These are phyloP conservation scores for Meloe dianella DNA, from an alignment of 2,888 invertebrate species.

Conservation along the genomic window DNA sequence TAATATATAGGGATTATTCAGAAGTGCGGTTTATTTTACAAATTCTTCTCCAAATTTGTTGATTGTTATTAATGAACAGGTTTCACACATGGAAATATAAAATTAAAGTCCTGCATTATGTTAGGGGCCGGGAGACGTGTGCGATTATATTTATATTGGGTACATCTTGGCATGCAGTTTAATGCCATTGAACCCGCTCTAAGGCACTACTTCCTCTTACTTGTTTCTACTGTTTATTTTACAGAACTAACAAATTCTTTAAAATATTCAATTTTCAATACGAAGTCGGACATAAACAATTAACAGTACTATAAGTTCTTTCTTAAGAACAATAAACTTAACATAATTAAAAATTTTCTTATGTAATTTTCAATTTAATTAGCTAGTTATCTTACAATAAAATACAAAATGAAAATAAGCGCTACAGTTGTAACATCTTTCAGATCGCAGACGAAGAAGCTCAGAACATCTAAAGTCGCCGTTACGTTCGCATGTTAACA, in stretches of 20 bases:
- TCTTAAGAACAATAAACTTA: not conserved
- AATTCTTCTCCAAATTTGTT: too few species aligned
- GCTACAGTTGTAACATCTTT: conserved; percentile 29
- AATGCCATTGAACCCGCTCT: conserved; percentile 44
- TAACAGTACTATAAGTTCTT: not conserved
- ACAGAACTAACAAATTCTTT: conserved; percentile 18
- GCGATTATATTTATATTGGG: conserved; percentile 30
- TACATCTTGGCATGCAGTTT: conserved; percentile 35
- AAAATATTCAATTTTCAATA: conserved; percentile 12
- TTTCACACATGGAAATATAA: too few species aligned
- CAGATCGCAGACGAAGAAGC: conserved; percentile 22
- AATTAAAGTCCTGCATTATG: too few species aligned
- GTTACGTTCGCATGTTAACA: conserved; percentile 31
- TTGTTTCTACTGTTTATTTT: conserved; percentile 29
- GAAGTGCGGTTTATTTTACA: not conserved
- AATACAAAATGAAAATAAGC: conserved; percentile 16
- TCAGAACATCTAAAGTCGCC: conserved; percentile 32
- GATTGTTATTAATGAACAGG: too few species aligned
- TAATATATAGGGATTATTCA: too few species aligned
- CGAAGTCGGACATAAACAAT: not conserved
- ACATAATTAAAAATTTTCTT: not conserved
- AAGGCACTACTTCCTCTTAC: conserved; percentile 42
- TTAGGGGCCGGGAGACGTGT: not conserved
- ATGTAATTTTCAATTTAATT: not conserved
- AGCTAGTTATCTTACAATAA: not conserved